Evolutionary conservation across 2,113 vertebrate genomes (phyloP), one percentile per base, ranked within the genome.

Genomic region (Otis tarda): DNA sequence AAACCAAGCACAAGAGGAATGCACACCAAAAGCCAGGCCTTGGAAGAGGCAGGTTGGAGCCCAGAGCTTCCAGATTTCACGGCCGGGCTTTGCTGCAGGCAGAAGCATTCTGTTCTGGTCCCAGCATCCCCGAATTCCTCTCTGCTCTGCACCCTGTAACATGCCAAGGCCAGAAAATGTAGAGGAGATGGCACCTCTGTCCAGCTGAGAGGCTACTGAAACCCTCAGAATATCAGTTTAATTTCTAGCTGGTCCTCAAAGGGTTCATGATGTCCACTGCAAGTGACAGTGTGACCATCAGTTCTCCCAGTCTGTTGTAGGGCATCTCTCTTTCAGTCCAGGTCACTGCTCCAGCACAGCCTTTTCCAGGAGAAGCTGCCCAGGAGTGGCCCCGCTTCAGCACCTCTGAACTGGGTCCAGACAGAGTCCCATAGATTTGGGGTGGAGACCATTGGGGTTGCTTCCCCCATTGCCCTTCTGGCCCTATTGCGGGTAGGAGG

Each of bases 171-270:
- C 64, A 37, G 37, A 55, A 33, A 18, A 24, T 0, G 8, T 1
- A n/a, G 67, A 4, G 2, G 16, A 59, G 68, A 4, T 1, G 3
- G 13, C 30, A 45, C 16, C 55, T 0, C 10, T n/a, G 43, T 3
- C 53, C 35, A n/a, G 8, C 17, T 59, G 3, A 20, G 61, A 20
- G 57, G 10, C 21, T 8, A 6, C 27, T 0, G 4, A 31, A 17
- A 4, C 10, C 33, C 39, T 31, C 2, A 1, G 3, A 33, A 24
- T 1, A 15, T 0, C 2, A 3, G 2, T 19, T 73, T 39, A 10
- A 21, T 30, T 16, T 37, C 1, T 9, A 65, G 41, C 50, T 60
- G n/a, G 2, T 31, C 33, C 49, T 59, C 41, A 13, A 45, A 7
- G 21, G 9, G 11, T 2, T 53, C 14, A 1, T 3, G 2, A 19